Evolutionary conservation across 2,797 vertebrate species (phyloP).

Genomic region (Tauraco hartlaubi): DNA sequence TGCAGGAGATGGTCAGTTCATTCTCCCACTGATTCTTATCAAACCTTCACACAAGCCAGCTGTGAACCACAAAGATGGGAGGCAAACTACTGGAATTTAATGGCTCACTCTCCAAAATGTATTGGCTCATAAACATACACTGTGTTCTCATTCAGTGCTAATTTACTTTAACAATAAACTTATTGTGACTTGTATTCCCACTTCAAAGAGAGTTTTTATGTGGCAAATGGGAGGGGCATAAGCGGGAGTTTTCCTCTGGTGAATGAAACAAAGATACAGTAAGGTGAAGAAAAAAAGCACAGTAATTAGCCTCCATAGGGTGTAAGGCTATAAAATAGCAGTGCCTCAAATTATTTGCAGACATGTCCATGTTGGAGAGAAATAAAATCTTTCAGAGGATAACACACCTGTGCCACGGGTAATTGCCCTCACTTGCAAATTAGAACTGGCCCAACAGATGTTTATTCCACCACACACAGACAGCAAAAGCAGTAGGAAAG

Average conservation of each 20-base stretch:
- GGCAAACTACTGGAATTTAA: conserved; percentile 70
- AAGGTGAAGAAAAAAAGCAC: conserved; percentile 59
- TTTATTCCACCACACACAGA: conserved; percentile 74
- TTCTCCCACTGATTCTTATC: conserved; percentile 47
- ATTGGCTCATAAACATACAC: conserved; percentile 64
- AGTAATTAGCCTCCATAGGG: conserved; percentile 70
- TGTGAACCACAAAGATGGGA: conserved; percentile 11
- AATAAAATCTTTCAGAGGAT: conserved; percentile 72
- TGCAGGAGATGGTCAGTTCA: conserved; percentile 37
- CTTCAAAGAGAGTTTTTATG: conserved; percentile 73
- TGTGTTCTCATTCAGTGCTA: conserved; percentile 66
- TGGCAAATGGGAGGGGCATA: conserved; percentile 31
- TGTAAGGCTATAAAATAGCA: conserved; percentile 67
- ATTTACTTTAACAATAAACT: conserved; percentile 74
- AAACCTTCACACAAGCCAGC: neutral
- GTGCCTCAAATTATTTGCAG: conserved; percentile 80
- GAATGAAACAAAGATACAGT: conserved; percentile 52
- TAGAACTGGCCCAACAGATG: conserved; percentile 76
- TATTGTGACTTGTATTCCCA: conserved; percentile 60
- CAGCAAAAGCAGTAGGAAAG: conserved; percentile 62
- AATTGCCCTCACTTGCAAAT: conserved; percentile 77
- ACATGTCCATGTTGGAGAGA: conserved; percentile 73
- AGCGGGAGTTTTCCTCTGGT: conserved; percentile 44
- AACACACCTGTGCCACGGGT: conserved; percentile 80
- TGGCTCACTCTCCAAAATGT: conserved; percentile 45